A percentile compares a stretch with the other conserved stretches of the same genome.
phyloP scores from a whole-genome alignment of 2,888 invertebrate genomes.

The Agrilus biguttatus region DNA sequence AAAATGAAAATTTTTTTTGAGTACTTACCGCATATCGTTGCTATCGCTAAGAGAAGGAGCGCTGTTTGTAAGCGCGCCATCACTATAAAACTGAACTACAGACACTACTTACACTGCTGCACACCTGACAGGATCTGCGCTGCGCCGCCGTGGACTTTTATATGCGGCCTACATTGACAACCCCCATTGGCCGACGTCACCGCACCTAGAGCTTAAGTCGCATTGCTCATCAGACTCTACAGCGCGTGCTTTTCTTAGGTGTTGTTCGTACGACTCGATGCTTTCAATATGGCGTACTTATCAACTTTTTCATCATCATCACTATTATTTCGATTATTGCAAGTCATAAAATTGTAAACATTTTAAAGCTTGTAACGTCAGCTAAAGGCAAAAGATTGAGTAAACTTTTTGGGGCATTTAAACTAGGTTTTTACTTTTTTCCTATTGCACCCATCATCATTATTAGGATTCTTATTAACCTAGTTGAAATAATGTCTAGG shows the following conservation, averaged over 20 bases:
- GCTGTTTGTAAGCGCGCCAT: conserved; percentile 28
- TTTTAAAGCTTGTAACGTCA: too few species aligned
- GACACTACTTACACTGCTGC: conserved; percentile 19
- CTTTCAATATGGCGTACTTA: too few species aligned
- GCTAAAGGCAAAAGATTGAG: too few species aligned
- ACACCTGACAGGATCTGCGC: conserved; percentile 29
- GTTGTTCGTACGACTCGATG: conserved; percentile 2
- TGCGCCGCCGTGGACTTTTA: conserved; percentile 28
- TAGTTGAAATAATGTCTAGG: too few species aligned
- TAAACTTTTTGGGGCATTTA: too few species aligned
- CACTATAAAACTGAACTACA: conserved; percentile 24
- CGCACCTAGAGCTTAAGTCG: conserved; percentile 21
- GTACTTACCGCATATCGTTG: conserved; percentile 27
- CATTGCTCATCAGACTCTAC: conserved; percentile 20
- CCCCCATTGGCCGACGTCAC: conserved; percentile 28
- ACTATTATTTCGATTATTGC: too few species aligned
- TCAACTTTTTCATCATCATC: too few species aligned
- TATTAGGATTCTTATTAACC: too few species aligned
- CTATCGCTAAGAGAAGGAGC: conserved; percentile 23
- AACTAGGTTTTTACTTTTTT: too few species aligned
- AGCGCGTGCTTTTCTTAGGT: conserved; percentile 18
- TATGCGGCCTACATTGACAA: conserved; percentile 31
- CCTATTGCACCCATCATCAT: too few species aligned
- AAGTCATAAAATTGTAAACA: too few species aligned
- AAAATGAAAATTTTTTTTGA: too few species aligned